A percentile compares a stretch with the other conserved stretches of the same genome.
Conservation (phyloP, 2,113 vertebrate species). For the Glaucidium brasilianum region DNA sequence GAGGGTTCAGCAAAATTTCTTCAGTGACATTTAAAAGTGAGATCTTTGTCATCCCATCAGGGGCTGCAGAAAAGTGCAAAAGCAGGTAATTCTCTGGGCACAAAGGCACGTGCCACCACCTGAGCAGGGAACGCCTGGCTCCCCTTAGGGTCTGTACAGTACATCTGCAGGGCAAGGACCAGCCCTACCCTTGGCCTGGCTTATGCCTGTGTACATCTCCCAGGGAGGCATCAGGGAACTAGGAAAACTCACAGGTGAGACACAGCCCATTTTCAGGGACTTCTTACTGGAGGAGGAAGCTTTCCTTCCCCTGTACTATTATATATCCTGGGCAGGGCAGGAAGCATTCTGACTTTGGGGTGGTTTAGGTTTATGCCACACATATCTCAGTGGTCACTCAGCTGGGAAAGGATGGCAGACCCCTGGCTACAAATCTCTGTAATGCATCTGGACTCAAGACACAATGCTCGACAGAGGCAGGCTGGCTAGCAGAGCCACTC, state of each 20-base stretch:
- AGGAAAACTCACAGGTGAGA: not conserved
- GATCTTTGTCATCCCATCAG: not conserved
- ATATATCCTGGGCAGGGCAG: not conserved
- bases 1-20: not conserved
- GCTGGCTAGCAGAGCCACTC: not conserved
- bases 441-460: accelerated
- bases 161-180: not conserved
- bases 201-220: not conserved
- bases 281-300: not conserved
- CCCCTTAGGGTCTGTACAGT: not conserved
- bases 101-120: not conserved
- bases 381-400: not conserved
- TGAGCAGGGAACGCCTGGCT: not conserved
- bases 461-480: accelerated
- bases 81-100: not conserved
- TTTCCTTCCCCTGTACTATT: not conserved
- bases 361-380: not conserved
- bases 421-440: not conserved
- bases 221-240: not conserved
- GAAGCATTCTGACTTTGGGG: not conserved
- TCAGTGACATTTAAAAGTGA: not conserved
- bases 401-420: not conserved
- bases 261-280: not conserved
- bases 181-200: not conserved
- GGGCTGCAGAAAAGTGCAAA: not conserved